These are phyloP conservation scores for Lumbricus terrestris DNA, from an alignment of 2,888 invertebrate genomes.

Conservation along the genomic window DNA sequence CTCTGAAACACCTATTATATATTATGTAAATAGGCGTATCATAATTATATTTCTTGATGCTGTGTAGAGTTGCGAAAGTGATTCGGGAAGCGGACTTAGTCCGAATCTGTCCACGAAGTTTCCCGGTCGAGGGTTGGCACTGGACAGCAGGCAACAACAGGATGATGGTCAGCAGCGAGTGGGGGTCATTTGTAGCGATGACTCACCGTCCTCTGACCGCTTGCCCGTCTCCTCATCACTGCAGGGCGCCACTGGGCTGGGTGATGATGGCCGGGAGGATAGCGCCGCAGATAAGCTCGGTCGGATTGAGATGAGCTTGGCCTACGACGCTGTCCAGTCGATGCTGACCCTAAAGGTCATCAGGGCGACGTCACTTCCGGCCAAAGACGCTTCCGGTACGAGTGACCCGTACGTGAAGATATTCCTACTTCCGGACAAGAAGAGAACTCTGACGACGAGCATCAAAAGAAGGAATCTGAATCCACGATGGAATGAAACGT, in stretches of 20 bases:
- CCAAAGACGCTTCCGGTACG: slow-evolving; percentile 58
- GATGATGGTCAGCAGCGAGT: neutral
- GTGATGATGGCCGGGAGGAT: neutral
- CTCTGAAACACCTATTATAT: no score
- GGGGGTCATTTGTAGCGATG: no score
- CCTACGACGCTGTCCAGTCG: slow-evolving; percentile 53
- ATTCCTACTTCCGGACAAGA: slow-evolving; percentile 37
- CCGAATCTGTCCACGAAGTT: neutral
- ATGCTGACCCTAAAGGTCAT: slow-evolving; percentile 53
- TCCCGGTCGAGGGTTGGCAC: neutral
- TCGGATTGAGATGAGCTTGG: slow-evolving; percentile 50
- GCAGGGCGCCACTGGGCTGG: neutral
- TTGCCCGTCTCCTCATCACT: no score
- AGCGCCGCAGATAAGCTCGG: slow-evolving; percentile 37
- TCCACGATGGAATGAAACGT: slow-evolving; percentile 59
- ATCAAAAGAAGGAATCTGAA: slow-evolving; percentile 58
- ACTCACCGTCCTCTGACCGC: neutral
- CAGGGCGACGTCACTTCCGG: slow-evolving; percentile 52
- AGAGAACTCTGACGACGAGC: slow-evolving; percentile 55
- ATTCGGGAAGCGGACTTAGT: neutral
- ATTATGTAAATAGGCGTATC: no score
- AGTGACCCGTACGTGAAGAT: slow-evolving; percentile 59
- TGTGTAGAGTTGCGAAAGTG: neutral
- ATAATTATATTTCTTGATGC: no score
- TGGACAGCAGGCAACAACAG: no score